Evolutionary conservation across 1,140 invertebrate species (phyloP).

Genomic region (Stratiolaelaps scimitus): DNA sequence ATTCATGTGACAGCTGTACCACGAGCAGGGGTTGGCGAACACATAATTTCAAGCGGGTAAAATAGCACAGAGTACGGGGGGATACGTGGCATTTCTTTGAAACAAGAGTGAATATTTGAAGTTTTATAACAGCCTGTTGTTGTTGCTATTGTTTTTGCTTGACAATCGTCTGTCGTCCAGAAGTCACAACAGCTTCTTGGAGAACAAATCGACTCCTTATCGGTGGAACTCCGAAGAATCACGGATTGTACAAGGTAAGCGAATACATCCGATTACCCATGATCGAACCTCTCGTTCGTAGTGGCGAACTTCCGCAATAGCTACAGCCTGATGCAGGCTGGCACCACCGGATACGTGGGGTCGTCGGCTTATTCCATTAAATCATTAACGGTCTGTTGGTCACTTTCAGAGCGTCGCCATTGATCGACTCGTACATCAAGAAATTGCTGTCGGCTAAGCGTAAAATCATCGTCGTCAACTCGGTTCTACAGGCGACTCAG

Average conservation of each 20-base stretch:
- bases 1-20: no score
- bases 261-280: no score
- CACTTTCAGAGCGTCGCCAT: constrained; percentile 7
- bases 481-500: constrained; percentile 18
- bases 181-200: constrained; percentile 7
- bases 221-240: constrained; percentile 19
- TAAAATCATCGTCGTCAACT: constrained; percentile 25
- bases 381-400: background rate
- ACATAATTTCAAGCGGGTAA: no score
- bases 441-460: constrained; percentile 10
- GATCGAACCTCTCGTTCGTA: no score
- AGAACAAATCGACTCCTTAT: constrained; percentile 7
- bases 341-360: background rate
- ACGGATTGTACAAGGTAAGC: constrained; percentile 12
- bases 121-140: background rate
- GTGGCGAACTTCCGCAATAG: no score
- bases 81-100: background rate
- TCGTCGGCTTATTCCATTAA: background rate
- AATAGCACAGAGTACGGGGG: background rate
- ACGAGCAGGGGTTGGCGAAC: no score
- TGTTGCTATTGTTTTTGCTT: background rate
- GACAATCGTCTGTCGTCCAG: background rate
- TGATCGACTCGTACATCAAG: constrained; percentile 27
- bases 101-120: background rate
- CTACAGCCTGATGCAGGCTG: background rate